phyloP scores from a whole-genome alignment of 2,888 invertebrate genomes.

The Tiliacea aurago region DNA sequence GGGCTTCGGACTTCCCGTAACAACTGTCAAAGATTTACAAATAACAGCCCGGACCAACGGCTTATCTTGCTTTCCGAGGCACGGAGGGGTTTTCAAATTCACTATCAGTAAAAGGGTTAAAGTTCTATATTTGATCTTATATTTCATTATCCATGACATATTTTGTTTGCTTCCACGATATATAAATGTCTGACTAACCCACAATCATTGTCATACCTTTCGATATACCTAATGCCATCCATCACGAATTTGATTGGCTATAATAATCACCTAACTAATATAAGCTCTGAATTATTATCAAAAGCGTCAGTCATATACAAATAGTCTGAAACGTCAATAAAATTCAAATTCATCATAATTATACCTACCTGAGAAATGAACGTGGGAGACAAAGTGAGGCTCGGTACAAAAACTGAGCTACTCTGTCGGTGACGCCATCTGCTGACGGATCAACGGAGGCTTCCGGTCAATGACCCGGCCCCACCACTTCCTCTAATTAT shows the following conservation, averaged over 20 bases:
- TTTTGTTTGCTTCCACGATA: not conserved
- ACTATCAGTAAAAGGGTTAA: too few species aligned
- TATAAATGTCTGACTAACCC: not conserved
- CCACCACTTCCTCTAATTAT: conserved; percentile 81
- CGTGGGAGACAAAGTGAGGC: conserved; percentile 63
- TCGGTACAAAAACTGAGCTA: conserved; percentile 57
- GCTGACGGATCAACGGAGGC: conserved; percentile 73
- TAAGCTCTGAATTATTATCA: conserved; percentile 34
- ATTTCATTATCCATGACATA: not conserved
- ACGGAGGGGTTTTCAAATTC: too few species aligned
- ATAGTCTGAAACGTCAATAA: conserved; percentile 54
- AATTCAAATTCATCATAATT: conserved; percentile 64
- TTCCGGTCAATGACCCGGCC: conserved; percentile 79
- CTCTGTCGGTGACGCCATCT: conserved; percentile 70
- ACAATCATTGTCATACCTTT: not conserved
- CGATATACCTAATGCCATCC: conserved; percentile 2
- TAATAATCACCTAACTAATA: conserved; percentile 6
- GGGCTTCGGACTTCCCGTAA: too few species aligned
- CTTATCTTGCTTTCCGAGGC: too few species aligned
- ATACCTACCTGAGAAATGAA: conserved; percentile 56
- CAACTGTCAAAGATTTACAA: too few species aligned
- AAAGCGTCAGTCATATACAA: conserved; percentile 36
- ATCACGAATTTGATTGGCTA: not conserved
- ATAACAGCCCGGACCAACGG: too few species aligned
- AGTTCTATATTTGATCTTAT: too few species aligned